These are phyloP conservation scores for Zaprionus nigranus DNA, from an alignment of 1,140 invertebrate species.

Conservation along the genomic window DNA sequence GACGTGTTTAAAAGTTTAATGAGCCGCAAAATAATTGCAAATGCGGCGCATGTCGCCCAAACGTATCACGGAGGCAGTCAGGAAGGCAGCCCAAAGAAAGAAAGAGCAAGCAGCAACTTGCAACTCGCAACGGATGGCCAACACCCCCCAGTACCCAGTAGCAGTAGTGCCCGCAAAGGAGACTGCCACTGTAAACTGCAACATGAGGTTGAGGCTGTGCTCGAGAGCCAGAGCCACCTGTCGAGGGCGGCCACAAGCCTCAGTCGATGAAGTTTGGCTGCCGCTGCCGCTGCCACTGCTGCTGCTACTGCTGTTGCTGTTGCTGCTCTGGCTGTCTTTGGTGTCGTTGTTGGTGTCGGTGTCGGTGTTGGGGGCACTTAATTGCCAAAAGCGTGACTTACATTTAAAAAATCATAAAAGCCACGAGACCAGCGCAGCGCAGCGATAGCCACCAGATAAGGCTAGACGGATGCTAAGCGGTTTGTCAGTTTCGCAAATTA, in stretches of 20 bases:
- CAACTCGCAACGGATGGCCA: conserved; percentile 28
- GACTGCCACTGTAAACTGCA: background rate
- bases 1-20: conserved; percentile 84
- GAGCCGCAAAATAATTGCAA: conserved; percentile 84
- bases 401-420: conserved; percentile 81
- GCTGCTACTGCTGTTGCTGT: conserved; percentile 24
- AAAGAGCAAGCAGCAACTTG: conserved; percentile 37
- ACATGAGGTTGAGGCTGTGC: background rate
- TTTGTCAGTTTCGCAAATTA: conserved; percentile 68
- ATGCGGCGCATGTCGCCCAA: conserved; percentile 79
- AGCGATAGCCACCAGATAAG: conserved; percentile 56
- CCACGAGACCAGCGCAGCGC: conserved; percentile 63
- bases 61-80: conserved; percentile 68
- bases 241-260: conserved; percentile 61
- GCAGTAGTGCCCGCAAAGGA: conserved; percentile 27
- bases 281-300: background rate
- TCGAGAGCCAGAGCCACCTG: conserved; percentile 44
- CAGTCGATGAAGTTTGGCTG: conserved; percentile 39
- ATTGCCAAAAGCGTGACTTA: conserved; percentile 82
- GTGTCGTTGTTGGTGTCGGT: conserved; percentile 20
- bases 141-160: conserved; percentile 46
- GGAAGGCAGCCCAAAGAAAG: conserved; percentile 26
- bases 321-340: conserved; percentile 51
- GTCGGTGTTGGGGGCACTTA: conserved; percentile 68
- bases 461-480: conserved; percentile 53